Conservation (phyloP, 2,113 vertebrate species). For the Pseudorasbora parva region DNA sequence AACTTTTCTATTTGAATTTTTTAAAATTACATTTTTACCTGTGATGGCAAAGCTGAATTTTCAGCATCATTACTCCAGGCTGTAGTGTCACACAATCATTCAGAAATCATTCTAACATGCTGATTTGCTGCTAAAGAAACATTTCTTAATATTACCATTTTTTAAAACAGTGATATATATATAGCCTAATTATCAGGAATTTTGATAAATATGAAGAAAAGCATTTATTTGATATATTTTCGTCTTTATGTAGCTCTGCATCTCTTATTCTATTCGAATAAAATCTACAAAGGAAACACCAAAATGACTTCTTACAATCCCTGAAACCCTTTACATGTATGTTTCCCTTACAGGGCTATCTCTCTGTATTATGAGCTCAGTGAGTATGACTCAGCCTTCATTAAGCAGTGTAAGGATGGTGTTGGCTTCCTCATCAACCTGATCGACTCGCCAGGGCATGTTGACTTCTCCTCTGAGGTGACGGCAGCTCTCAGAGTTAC, state of each 20-base stretch:
- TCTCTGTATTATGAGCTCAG: slow-evolving; percentile 64
- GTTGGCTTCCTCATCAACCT: slow-evolving; percentile 69
- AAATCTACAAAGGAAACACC: background rate
- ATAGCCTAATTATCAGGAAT: too few species aligned
- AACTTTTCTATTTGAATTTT: too few species aligned
- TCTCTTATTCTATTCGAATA: background rate
- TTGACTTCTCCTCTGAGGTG: slow-evolving; percentile 72
- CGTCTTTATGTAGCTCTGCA: background rate
- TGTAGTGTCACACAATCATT: too few species aligned
- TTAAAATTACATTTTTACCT: too few species aligned
- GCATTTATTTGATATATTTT: too few species aligned
- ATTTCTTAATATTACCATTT: too few species aligned
- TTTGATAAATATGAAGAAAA: too few species aligned
- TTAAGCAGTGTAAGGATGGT: slow-evolving; percentile 63
- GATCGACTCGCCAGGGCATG: slow-evolving; percentile 63
- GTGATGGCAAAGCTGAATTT: too few species aligned
- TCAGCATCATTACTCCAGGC: too few species aligned
- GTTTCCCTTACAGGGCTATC: slow-evolving; percentile 56
- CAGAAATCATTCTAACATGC: too few species aligned
- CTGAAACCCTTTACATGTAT: slow-evolving; percentile 31
- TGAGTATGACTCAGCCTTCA: slow-evolving; percentile 63
- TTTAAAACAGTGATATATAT: too few species aligned
- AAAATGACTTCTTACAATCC: background rate
- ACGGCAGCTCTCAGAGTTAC: slow-evolving; percentile 61
- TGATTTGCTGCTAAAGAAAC: too few species aligned